phyloP scores from a whole-genome alignment of 2,113 vertebrate genomes.

The Stigmatopora argus region DNA sequence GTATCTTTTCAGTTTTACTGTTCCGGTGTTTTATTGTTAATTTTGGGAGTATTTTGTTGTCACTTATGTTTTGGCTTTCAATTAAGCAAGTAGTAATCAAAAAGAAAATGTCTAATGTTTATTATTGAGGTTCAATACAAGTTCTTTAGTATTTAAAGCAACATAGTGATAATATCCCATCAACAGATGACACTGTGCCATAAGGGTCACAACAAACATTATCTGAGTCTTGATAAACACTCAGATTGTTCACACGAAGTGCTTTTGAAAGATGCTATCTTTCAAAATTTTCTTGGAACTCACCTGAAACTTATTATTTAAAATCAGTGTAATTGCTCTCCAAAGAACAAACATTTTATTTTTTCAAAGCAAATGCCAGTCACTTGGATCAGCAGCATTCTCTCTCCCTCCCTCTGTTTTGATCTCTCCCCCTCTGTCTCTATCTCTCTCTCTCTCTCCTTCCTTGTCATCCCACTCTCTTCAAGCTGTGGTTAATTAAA shows the following conservation, averaged over 20 bases:
- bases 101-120: too few species aligned
- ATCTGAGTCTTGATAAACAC: constrained; percentile 37
- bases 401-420: constrained; percentile 44
- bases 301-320: constrained; percentile 59
- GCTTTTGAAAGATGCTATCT: constrained; percentile 40
- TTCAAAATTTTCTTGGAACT: constrained; percentile 47
- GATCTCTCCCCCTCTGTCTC: constrained; percentile 29
- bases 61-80: not conserved
- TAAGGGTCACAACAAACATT: constrained; percentile 27
- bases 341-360: constrained; percentile 68
- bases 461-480: constrained; percentile 40
- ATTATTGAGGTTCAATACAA: not conserved
- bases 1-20: not conserved
- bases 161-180: not conserved
- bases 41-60: not conserved
- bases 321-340: constrained; percentile 70
- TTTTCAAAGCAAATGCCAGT: constrained; percentile 70
- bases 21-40: not conserved
- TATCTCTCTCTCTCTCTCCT: constrained; percentile 49
- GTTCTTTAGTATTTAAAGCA: not conserved
- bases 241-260: constrained; percentile 47
- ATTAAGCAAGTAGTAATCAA: too few species aligned
- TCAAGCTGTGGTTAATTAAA: constrained; percentile 69
- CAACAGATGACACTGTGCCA: constrained; percentile 19
- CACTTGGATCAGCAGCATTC: constrained; percentile 67